Evolutionary conservation across 92 coral and sea anemone genomes (phyloP).

Genomic region (Siderastrea radians): DNA sequence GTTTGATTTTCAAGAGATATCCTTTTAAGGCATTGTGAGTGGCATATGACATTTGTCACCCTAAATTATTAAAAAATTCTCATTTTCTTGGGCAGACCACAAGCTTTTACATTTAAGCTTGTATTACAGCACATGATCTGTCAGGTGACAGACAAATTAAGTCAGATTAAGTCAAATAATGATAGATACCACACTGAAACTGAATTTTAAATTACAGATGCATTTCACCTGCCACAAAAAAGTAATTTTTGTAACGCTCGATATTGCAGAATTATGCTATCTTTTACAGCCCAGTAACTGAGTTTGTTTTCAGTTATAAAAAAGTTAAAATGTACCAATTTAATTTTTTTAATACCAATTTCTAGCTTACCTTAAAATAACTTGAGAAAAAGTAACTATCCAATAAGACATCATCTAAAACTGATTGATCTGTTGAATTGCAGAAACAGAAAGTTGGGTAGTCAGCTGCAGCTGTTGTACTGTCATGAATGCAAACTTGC

Average conservation of each 20-base stretch:
- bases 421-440: slow-evolving; percentile 79
- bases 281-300: no score
- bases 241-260: neutral
- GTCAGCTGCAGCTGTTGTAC: no score
- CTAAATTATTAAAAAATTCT: neutral
- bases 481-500: no score
- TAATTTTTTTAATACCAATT: neutral
- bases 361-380: slow-evolving; percentile 84
- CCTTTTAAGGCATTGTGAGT: neutral
- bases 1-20: neutral
- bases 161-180: neutral
- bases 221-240: neutral
- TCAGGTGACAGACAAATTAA: neutral
- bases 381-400: slow-evolving; percentile 99
- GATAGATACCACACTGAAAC: no score
- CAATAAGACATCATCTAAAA: slow-evolving; percentile 87
- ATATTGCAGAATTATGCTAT: neutral
- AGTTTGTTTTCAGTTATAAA: neutral
- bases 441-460: neutral
- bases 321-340: neutral
- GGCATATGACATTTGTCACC: neutral
- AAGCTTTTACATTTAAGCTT: neutral
- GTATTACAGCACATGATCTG: neutral
- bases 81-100: neutral
- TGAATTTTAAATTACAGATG: neutral